Evolutionary conservation across 2,113 vertebrate genomes (phyloP).

Genomic region (Calyptomena viridis): DNA sequence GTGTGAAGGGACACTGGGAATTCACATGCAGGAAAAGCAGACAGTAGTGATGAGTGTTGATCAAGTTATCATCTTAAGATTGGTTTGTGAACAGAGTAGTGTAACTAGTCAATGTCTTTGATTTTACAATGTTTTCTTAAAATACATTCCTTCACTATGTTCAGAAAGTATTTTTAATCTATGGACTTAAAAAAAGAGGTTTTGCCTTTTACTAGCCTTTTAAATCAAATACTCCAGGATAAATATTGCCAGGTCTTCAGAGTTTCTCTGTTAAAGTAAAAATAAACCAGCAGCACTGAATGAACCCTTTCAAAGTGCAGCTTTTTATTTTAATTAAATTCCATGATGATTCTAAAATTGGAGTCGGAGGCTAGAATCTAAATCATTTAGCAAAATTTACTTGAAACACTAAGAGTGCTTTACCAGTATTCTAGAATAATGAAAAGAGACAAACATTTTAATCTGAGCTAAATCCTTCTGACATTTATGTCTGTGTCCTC

Average conservation of each 20-base stretch:
- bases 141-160: slow-evolving; percentile 29
- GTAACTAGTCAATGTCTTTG: background rate
- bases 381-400: slow-evolving; percentile 38
- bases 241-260: slow-evolving; percentile 25
- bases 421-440: background rate
- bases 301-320: slow-evolving; percentile 25
- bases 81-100: slow-evolving; percentile 19
- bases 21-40: background rate
- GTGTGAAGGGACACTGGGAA: background rate
- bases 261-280: slow-evolving; percentile 36
- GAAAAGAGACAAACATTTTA: slow-evolving; percentile 7
- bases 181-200: slow-evolving; percentile 25
- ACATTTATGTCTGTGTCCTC: slow-evolving; percentile 41
- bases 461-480: slow-evolving; percentile 5
- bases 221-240: slow-evolving; percentile 54
- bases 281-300: background rate
- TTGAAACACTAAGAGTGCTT: slow-evolving; percentile 38
- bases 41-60: background rate
- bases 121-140: slow-evolving; percentile 48
- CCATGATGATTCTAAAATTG: slow-evolving; percentile 45
- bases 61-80: slow-evolving; percentile 19
- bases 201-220: slow-evolving; percentile 42
- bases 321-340: slow-evolving; percentile 52
- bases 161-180: slow-evolving; percentile 65
- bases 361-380: background rate